Evolutionary conservation across 2,888 invertebrate genomes (phyloP).

Genomic region (Tachina lurida): DNA sequence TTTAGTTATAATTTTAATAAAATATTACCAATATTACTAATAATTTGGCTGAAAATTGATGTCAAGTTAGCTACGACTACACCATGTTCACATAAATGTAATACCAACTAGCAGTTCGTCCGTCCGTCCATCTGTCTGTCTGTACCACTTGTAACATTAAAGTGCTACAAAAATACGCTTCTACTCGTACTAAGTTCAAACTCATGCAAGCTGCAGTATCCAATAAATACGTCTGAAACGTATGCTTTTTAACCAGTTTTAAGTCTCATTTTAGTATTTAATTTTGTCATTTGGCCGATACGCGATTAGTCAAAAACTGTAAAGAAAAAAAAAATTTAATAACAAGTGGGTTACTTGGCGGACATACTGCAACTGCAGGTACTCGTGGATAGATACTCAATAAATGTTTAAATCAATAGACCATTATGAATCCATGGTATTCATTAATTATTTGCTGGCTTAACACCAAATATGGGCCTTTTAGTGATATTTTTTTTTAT

Average conservation of each 20-base stretch:
- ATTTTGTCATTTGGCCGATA: conserved; percentile 51
- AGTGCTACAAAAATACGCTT: conserved; percentile 9
- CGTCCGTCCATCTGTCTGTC: background rate
- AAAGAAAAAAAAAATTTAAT: conserved; percentile 55
- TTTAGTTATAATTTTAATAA: conserved; percentile 46
- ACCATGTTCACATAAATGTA: conserved; percentile 52
- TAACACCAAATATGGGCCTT: conserved; percentile 55
- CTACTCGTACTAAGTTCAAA: conserved; percentile 4
- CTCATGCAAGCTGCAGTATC: background rate
- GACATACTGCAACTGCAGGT: conserved; percentile 9
- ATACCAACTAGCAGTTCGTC: background rate
- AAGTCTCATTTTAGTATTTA: conserved; percentile 9
- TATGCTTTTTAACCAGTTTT: conserved; percentile 63
- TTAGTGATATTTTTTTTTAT: background rate
- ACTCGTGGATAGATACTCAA: background rate
- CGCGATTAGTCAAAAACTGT: conserved; percentile 69
- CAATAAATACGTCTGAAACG: conserved; percentile 20
- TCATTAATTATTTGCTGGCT: conserved; percentile 62
- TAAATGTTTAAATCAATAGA: conserved; percentile 21
- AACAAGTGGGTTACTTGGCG: conserved; percentile 68
- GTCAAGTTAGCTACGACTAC: conserved; percentile 66
- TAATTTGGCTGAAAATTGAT: conserved; percentile 70
- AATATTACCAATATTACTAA: conserved; percentile 67
- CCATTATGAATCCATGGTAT: conserved; percentile 63
- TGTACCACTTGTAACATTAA: background rate